Evolutionary conservation across 1,140 invertebrate genomes (phyloP), one percentile per base, ranked within the genome.

Genomic region (Cydia fagiglandana): DNA sequence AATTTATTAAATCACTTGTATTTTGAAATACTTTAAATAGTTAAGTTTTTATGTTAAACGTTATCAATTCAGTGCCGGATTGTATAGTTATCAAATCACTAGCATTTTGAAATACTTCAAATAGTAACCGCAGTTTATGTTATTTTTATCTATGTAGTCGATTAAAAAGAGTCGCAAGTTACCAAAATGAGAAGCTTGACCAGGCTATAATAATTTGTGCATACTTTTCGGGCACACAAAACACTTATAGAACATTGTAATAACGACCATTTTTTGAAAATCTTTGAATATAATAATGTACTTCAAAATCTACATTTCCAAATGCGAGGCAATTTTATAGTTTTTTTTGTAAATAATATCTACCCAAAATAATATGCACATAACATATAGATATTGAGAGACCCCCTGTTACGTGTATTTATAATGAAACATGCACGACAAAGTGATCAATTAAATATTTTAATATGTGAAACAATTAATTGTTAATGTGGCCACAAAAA

Each of bases 301-400:
- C 87, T 91, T 91, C 88, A 89, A 92, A 92, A 90, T 91, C 88
- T 91, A 91, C 88, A 80, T 86, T 92, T 89, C 91, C 91, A 91
- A 92, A 92, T 92, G 91, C 91, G 91, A 92, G 91, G 91, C 84
- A 91, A 92, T 92, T 89, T 91, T 88, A 89, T 85, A 90, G 89
- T 88, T 89, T 89, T 87, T 85, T 81, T 79, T 81, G 75, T 80
- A 80, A 84, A 83, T 80, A 82, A 83, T 80, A 53, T 61, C 50
- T 78, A 83, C 79, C 83, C 82, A 89, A 89, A 78, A 87, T 70
- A 70, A 86, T 89, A 86, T 87, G 84, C 84, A 86, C 83, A 83
- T 74, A 77, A 38, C 77, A 78, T 64, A 78, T 76, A 76, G 74
- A 70, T 76, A 77, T 74, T 76, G 75, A 75, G 47, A 89, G 88